Conservation (phyloP, 1,140 invertebrate species). For the Trinorchestia longiramus region DNA sequence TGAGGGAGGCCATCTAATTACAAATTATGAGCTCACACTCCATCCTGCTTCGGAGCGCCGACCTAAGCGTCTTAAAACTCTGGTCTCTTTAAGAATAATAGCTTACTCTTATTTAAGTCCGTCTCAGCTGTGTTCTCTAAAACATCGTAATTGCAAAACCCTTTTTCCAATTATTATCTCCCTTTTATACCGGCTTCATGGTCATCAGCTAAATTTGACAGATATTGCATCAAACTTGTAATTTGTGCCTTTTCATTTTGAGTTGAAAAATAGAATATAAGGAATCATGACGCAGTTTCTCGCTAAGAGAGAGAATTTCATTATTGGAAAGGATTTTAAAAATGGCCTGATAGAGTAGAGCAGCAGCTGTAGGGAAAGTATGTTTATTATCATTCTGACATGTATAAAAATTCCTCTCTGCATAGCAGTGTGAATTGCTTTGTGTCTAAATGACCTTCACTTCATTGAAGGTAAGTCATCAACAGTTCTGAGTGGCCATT, state of each 20-base stretch:
- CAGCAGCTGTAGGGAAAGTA: not conserved
- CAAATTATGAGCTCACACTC: conserved; percentile 7
- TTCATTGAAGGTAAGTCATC: not conserved
- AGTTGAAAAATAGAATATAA: not conserved
- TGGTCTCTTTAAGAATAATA: not conserved
- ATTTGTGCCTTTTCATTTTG: not conserved
- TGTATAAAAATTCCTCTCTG: not conserved
- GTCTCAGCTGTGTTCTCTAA: not conserved
- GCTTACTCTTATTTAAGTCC: not conserved
- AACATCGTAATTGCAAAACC: not conserved
- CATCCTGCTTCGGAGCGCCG: not conserved
- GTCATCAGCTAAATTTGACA: not conserved
- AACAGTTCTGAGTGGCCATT: not conserved
- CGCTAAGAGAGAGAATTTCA: not conserved
- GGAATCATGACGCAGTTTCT: not conserved
- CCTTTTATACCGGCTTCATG: not conserved
- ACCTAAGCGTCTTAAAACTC: not conserved
- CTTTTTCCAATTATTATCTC: not conserved
- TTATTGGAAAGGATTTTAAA: not conserved
- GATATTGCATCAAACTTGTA: not conserved
- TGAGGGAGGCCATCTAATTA: not conserved
- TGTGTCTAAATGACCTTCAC: too few relatives aligned
- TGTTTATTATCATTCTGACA: not conserved
- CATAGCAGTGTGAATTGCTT: not conserved
- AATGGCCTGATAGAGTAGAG: not conserved